Evolutionary conservation across 2,888 invertebrate genomes (phyloP).

Genomic region (Trachelus iudaicus): DNA sequence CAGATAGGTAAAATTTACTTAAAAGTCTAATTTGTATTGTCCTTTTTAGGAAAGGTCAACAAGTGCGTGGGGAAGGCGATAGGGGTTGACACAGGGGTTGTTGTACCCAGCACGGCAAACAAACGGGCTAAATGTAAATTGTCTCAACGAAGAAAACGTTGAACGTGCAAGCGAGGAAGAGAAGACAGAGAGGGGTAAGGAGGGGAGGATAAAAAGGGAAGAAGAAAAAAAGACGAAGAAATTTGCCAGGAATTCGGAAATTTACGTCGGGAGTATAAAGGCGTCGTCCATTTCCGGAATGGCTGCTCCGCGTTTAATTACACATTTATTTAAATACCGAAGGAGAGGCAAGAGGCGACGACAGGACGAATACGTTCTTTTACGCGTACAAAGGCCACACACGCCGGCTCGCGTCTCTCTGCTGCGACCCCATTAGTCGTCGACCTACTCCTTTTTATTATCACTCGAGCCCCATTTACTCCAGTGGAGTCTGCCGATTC

Average conservation of each 20-base stretch:
- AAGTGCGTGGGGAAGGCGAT: not conserved
- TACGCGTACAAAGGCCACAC: slow-evolving; percentile 25
- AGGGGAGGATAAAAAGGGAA: not conserved
- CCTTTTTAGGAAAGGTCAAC: not conserved
- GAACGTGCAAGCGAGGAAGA: not conserved
- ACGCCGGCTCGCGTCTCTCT: not conserved
- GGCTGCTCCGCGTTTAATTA: slow-evolving; percentile 16
- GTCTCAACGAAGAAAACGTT: not conserved
- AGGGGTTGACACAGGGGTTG: not conserved
- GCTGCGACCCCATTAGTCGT: slow-evolving; percentile 29
- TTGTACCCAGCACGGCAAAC: not conserved
- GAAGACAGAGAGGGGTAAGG: not conserved
- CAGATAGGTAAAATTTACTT: not conserved
- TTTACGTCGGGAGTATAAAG: not conserved
- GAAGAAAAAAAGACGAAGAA: accelerated
- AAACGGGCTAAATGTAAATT: not conserved
- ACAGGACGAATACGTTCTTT: slow-evolving; percentile 25
- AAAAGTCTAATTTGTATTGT: not conserved
- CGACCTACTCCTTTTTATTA: slow-evolving; percentile 24
- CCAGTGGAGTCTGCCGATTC: slow-evolving; percentile 4
- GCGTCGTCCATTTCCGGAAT: not conserved
- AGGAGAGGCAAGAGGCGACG: not conserved
- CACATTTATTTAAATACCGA: slow-evolving; percentile 28
- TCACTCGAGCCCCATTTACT: slow-evolving; percentile 28
- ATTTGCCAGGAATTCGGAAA: not conserved